Base-by-base conservation (phyloP, 35 echinoderm and acorn worm genomes). In the Ptychodera flava region DNA sequence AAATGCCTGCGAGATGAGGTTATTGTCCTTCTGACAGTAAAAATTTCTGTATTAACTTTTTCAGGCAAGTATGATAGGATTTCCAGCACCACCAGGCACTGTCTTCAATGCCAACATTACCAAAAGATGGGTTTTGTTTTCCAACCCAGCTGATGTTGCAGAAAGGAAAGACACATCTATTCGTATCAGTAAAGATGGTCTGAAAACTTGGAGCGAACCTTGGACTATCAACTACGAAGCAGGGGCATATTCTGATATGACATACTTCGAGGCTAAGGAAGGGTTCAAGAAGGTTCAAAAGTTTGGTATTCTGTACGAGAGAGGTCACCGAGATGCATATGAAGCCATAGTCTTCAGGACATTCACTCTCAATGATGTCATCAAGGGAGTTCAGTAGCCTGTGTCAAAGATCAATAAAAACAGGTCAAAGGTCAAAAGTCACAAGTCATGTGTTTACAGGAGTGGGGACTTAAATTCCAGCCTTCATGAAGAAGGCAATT, bases 341-440 rank as follows among this genome's bases (percentile, higher is more conserved):
- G 90, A 94, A 27, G 77, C 36, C 27, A 89, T 97, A 16, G 84
- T 94, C 77, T 97, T 97, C 84, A 97, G 94, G 81, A 97, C 93
- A 83, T 97, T 97, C 34, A 97, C 93, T 36, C 31, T 97, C 29
- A 89, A 97, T 38, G 92, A n/a, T n/a, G n/a, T n/a, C n/a, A n/a
- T n/a, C n/a, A n/a, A n/a, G n/a, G n/a, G n/a, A n/a, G n/a, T n/a
- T n/a, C n/a, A n/a, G n/a, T n/a, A n/a, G n/a, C n/a, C n/a, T n/a
- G n/a, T n/a, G n/a, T n/a, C n/a, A n/a, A n/a, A n/a, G n/a, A n/a
- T n/a, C n/a, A n/a, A n/a, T n/a, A n/a, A n/a, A n/a, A n/a, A n/a
- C n/a, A n/a, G n/a, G n/a, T n/a, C n/a, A n/a, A n/a, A n/a, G n/a
- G n/a, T n/a, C n/a, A n/a, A n/a, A n/a, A n/a, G n/a, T n/a, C n/a